A percentile compares a stretch with the other conserved stretches of the same genome.
phyloP scores from a whole-genome alignment of 2,113 vertebrate genomes.

The Riparia riparia region DNA sequence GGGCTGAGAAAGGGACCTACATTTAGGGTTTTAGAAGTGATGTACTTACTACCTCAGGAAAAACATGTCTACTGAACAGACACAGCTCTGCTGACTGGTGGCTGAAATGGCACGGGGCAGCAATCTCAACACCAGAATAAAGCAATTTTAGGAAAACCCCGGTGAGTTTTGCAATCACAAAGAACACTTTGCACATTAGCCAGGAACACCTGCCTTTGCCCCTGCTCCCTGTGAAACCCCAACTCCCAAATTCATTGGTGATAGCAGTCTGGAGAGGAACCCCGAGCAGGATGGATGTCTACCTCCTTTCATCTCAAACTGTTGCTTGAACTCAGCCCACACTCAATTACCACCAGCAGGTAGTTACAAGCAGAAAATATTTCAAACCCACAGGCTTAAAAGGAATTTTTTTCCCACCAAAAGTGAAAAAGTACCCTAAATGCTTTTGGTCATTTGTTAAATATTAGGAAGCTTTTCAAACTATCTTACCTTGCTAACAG shows the following conservation, averaged over 20 bases:
- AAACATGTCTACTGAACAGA: not conserved
- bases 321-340: not conserved
- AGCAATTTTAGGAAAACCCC: not conserved
- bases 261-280: fast-evolving
- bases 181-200: not conserved
- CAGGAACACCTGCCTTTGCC: not conserved
- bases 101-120: not conserved
- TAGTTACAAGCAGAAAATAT: not conserved
- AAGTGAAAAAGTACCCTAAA: not conserved
- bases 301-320: not conserved
- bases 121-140: not conserved
- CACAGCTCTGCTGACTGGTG: not conserved
- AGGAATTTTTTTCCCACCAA: not conserved
- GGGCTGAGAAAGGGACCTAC: not conserved
- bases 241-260: fast-evolving
- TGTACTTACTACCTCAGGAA: not conserved
- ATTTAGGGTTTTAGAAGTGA: not conserved
- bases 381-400: not conserved
- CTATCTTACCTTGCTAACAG: not conserved
- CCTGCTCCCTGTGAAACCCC: not conserved
- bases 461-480: not conserved
- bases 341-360: not conserved
- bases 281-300: fast-evolving
- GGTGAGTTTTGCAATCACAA: not conserved
- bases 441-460: not conserved